These are phyloP conservation scores for Plagodis pulveraria DNA, from an alignment of 2,888 invertebrate species.

Conservation along the genomic window DNA sequence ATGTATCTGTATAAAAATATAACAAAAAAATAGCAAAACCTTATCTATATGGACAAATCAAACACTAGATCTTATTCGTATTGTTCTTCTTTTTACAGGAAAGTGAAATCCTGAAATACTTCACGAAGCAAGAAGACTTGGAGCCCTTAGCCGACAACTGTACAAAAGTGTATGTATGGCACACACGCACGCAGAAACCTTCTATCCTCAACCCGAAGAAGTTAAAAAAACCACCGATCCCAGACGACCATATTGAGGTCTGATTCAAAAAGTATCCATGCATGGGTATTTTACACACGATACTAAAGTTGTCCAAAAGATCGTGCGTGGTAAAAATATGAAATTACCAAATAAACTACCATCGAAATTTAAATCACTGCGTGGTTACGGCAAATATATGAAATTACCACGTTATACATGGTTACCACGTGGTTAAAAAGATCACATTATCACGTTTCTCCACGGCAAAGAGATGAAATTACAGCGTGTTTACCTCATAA, in stretches of 20 bases:
- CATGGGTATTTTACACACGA: constrained; percentile 9
- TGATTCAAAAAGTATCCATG: constrained; percentile 46
- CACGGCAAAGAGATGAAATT: too few species aligned
- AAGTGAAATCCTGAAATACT: constrained; percentile 91
- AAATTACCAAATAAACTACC: constrained; percentile 1
- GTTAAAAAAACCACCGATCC: constrained; percentile 71
- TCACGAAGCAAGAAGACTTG: constrained; percentile 89
- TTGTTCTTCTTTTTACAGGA: constrained; percentile 78
- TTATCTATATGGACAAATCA: too few species aligned
- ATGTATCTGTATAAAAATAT: too few species aligned
- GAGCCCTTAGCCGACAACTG: constrained; percentile 97
- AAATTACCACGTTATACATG: neutral
- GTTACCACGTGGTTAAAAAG: neutral
- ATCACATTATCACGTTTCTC: too few species aligned
- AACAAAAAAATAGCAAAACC: too few species aligned
- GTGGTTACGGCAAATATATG: neutral
- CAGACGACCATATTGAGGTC: constrained; percentile 74
- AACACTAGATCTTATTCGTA: too few species aligned
- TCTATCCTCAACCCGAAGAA: constrained; percentile 88
- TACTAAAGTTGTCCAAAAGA: constrained; percentile 6
- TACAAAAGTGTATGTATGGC: constrained; percentile 99
- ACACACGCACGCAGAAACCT: constrained; percentile 97
- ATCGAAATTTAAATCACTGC: neutral
- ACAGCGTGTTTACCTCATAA: too few species aligned
- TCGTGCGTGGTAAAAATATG: neutral